Evolutionary conservation across 2,797 vertebrate species (phyloP).

Genomic region (Poeciliopsis gracilis): DNA sequence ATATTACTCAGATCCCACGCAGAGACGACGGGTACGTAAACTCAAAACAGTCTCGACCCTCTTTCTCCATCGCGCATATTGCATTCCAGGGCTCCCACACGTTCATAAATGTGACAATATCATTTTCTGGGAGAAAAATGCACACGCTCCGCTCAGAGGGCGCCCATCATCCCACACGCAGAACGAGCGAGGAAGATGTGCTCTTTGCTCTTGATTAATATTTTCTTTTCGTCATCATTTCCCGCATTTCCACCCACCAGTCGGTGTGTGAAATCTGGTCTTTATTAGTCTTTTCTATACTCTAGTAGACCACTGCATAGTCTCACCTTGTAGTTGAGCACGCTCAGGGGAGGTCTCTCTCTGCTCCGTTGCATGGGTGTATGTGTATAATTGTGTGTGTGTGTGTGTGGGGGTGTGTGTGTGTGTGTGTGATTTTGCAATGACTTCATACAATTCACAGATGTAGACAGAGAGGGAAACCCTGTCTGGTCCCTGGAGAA

Average conservation of each 20-base stretch:
- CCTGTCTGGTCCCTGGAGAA: constrained; percentile 62
- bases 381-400: constrained; percentile 7
- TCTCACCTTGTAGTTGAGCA: constrained; percentile 32
- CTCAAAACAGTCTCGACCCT: constrained; percentile 21
- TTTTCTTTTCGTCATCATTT: constrained; percentile 51
- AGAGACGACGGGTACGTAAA: constrained; percentile 32
- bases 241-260: constrained; percentile 9
- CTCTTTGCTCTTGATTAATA: constrained; percentile 60
- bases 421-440: constrained; percentile 24
- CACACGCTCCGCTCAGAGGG: constrained; percentile 22
- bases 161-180: constrained; percentile 38
- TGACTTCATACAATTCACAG: constrained; percentile 55
- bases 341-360: constrained; percentile 46
- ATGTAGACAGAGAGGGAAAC: constrained; percentile 69
- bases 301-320: constrained; percentile 39
- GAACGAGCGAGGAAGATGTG: constrained; percentile 21
- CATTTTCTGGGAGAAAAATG: constrained; percentile 52
- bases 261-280: constrained; percentile 38
- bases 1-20: constrained; percentile 31
- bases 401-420: constrained; percentile 14
- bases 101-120: constrained; percentile 64
- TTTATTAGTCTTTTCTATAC: constrained; percentile 55
- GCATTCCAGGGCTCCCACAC: constrained; percentile 53
- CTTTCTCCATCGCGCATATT: constrained; percentile 51
- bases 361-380: constrained; percentile 19